Evolutionary conservation across 2,113 vertebrate species (phyloP).

Genomic region (Grammomys dolichurus): DNA sequence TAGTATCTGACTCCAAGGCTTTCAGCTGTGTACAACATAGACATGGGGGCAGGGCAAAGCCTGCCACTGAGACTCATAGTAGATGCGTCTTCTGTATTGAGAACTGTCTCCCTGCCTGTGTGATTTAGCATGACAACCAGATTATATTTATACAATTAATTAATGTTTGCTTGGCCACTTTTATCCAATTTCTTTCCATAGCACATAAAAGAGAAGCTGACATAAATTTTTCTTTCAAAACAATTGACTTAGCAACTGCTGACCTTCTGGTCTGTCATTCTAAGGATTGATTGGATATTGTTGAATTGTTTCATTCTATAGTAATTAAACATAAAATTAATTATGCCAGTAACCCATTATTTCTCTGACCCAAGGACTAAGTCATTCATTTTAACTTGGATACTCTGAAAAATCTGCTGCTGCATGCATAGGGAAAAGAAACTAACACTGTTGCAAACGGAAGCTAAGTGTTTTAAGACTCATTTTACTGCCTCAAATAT

Average conservation of each 20-base stretch:
- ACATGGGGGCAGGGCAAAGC: constrained; percentile 44
- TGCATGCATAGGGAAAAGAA: constrained; percentile 80
- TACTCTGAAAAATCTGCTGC: constrained; percentile 85
- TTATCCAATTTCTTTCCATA: constrained; percentile 91
- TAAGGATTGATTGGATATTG: constrained; percentile 91
- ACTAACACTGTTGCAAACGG: constrained; percentile 82
- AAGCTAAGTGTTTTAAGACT: constrained; percentile 85
- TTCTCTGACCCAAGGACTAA: constrained; percentile 91
- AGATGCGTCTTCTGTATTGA: constrained; percentile 66
- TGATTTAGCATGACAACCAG: constrained; percentile 87
- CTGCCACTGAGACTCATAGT: constrained; percentile 73
- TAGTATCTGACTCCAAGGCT: constrained; percentile 64
- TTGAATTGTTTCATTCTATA: constrained; percentile 91
- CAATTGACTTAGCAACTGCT: constrained; percentile 92
- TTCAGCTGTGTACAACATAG: constrained; percentile 37
- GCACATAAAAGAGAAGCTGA: constrained; percentile 89
- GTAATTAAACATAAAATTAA: constrained; percentile 94
- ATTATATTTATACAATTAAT: constrained; percentile 91
- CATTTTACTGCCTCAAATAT: constrained; percentile 88
- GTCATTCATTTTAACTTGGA: constrained; percentile 89
- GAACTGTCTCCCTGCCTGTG: constrained; percentile 65
- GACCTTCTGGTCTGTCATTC: constrained; percentile 91
- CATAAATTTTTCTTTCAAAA: constrained; percentile 93
- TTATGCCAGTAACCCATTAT: constrained; percentile 91
- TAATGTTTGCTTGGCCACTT: constrained; percentile 90